These are phyloP conservation scores for Anhinga rufa DNA, from an alignment of 2,113 vertebrate genomes.

Conservation along the genomic window DNA sequence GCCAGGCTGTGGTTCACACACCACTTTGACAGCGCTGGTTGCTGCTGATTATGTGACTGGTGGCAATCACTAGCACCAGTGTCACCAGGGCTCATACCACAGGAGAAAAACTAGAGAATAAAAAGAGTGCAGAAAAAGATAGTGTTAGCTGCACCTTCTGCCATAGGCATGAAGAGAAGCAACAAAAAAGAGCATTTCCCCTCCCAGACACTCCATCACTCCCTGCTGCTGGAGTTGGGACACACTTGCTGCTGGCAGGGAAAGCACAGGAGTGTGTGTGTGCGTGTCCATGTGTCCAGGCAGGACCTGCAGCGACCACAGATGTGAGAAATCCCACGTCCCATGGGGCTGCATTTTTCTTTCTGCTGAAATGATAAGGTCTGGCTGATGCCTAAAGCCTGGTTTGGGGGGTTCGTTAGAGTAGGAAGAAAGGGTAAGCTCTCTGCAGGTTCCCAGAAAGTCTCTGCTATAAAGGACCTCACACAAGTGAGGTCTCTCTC, in stretches of 20 bases:
- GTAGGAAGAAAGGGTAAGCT: not conserved
- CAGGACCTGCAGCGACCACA: not conserved
- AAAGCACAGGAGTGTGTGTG: rapidly evolving
- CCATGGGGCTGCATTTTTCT: not conserved
- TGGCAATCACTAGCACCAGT: not conserved
- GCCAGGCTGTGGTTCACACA: not conserved
- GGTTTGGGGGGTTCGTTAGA: not conserved
- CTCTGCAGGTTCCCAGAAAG: not conserved
- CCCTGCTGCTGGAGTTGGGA: not conserved
- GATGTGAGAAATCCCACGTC: not conserved
- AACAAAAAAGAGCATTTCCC: not conserved
- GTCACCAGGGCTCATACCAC: not conserved
- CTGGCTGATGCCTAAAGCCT: not conserved
- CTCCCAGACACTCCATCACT: not conserved
- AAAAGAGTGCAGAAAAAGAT: not conserved
- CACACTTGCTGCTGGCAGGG: not conserved
- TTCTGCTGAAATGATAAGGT: not conserved
- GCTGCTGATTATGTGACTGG: not conserved
- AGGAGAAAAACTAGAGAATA: not conserved
- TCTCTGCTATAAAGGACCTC: not conserved
- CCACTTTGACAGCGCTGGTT: not conserved
- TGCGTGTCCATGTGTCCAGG: not conserved
- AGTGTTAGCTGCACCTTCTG: not conserved
- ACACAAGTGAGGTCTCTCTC: not conserved
- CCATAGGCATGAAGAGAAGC: not conserved